phyloP scores from a whole-genome alignment of 2,113 vertebrate species.

The Regulus satrapa region DNA sequence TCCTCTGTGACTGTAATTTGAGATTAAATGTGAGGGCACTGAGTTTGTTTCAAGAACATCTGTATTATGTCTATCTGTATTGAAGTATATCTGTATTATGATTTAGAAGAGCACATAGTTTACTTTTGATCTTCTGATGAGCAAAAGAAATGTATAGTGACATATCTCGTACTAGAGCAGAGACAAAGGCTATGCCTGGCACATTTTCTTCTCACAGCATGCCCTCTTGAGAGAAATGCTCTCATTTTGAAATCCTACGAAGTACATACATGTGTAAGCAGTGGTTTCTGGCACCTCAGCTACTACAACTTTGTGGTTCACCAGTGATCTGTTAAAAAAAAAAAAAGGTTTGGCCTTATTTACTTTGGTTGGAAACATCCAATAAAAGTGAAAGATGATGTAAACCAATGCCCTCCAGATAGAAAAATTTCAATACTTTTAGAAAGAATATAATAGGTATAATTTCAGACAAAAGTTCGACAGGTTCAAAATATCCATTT shows the following conservation, averaged over 20 bases:
- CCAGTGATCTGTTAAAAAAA: not conserved
- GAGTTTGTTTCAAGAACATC: not conserved
- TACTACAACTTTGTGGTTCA: not conserved
- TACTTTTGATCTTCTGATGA: not conserved
- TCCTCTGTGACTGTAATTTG: not conserved
- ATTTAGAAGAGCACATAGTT: not conserved
- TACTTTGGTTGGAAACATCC: not conserved
- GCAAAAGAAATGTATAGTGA: not conserved
- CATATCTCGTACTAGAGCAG: accelerated
- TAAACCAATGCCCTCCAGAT: not conserved
- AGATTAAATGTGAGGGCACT: not conserved
- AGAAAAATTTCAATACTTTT: not conserved
- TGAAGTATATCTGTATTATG: not conserved
- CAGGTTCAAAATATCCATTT: not conserved
- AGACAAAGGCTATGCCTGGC: not conserved
- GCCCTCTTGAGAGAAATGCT: not conserved
- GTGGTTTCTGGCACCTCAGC: not conserved
- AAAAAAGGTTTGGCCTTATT: not conserved
- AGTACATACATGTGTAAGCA: not conserved
- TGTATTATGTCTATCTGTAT: no score
- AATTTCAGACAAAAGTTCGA: not conserved
- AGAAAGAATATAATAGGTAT: not conserved
- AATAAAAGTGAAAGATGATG: not conserved
- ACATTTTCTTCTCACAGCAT: not conserved
- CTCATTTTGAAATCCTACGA: not conserved